phyloP scores from a whole-genome alignment of 2,888 invertebrate species.

The Spatulosminthurus flaviceps region DNA sequence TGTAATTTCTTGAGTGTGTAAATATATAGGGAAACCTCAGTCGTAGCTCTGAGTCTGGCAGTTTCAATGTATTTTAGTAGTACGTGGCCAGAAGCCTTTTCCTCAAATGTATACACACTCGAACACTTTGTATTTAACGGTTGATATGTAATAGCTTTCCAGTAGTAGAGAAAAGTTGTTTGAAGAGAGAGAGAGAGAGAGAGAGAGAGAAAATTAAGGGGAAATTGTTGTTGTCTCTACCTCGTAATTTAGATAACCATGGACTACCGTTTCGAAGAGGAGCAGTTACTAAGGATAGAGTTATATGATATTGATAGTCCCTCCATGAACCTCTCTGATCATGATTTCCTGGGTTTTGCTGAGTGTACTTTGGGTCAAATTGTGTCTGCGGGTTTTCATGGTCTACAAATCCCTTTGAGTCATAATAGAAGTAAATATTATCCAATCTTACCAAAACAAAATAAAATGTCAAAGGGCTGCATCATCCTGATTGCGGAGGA shows the following conservation, averaged over 20 bases:
- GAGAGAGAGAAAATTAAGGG: not conserved
- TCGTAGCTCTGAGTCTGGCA: no score
- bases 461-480: slow-evolving; percentile 57
- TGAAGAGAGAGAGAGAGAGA: no score
- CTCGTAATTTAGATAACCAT: slow-evolving; percentile 67
- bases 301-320: slow-evolving; percentile 67
- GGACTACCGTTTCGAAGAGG: slow-evolving; percentile 71
- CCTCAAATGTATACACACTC: no score
- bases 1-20: no score
- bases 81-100: no score
- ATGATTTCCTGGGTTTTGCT: slow-evolving; percentile 70
- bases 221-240: no score
- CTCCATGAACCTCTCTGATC: slow-evolving; percentile 64
- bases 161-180: no score
- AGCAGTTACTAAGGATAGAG: slow-evolving; percentile 70
- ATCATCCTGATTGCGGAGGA: slow-evolving; percentile 60
- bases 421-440: slow-evolving; percentile 56
- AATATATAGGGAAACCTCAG: no score
- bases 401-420: slow-evolving; percentile 51
- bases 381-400: slow-evolving; percentile 65
- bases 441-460: slow-evolving; percentile 57
- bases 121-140: no score
- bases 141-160: no score
- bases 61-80: no score
- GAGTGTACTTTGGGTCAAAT: slow-evolving; percentile 70